Evolutionary conservation across 2,113 vertebrate genomes (phyloP), one percentile per base, ranked within the genome.

Genomic region (Zapus hudsonius): DNA sequence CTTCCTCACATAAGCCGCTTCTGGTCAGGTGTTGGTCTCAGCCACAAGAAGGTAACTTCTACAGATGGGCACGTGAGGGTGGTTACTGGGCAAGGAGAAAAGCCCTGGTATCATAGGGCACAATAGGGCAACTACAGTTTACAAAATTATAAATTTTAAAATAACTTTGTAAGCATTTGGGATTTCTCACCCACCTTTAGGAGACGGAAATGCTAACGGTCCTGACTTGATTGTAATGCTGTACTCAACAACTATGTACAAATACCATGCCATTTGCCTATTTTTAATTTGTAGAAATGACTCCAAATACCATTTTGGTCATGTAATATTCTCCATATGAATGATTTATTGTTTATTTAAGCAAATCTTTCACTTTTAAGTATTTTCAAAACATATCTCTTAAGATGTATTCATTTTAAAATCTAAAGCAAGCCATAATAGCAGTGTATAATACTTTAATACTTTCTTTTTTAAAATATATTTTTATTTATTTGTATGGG

Each of bases 321-420:
- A 72, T 23, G 5, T 61, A 87, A 70, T 16, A 89, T 47, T 80
- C 67, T 81, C 52, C 25, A 25, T 16, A 89, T 5, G 83, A 5
- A 70, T 83, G 31, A 84, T 15, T 57, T 70, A 72, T 38, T 57
- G 63, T n/a, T 89, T 92, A 84, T 79, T 85, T 25, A 91, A 91
- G 66, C 1, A 92, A 93, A 81, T 93, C 36, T 52, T 92, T 83
- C 22, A 84, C 13, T 78, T 92, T 87, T 52, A 94, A 94, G 88
- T 1, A 90, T 80, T 96, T 93, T 90, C 59, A 86, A 94, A 95
- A 74, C n/a, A 29, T 52, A 70, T 3, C 19, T 76, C 61, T 93
- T 52, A 92, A 87, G 42, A 75, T 25, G 11, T 86, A 73, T 57
- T 87, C 15, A 38, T 70, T 74, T 85, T 82, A 8, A 86, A 64